Base-by-base conservation (phyloP, 37 sponge, comb jelly and placozoan genomes). In the Dysidea cf. avara region DNA sequence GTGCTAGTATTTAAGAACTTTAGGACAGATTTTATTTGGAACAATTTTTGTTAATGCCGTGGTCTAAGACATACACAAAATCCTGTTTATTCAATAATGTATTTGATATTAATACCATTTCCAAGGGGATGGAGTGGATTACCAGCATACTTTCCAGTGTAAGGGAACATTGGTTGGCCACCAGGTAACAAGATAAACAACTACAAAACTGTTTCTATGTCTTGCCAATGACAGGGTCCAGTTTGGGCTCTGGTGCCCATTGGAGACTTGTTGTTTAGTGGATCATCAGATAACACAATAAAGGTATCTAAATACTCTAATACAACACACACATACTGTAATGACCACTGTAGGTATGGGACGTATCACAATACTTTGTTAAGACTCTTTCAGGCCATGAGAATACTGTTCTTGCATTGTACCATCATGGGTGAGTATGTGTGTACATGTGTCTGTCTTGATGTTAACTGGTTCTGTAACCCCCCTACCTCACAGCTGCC, bases 121-220 rank as follows among this genome's bases (percentile, higher is more conserved):
- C 55, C n/a, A 56, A 16, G 62, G 47, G 16, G 52, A 16, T 22
- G 79, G 89, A 31, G 78, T 78, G 55, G 89, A 88, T 17, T 56
- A 51, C 2, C 90, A 86, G 38, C 92, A 88, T 48, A 59, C 83
- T 46, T 96, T 79, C 72, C 85, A 92, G 76, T 96, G 96, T 43
- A 81, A 92, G 64, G 96, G 96, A 5, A 96, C 96, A 40, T 96
- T 88, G 86, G 96, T 96, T 3, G 96, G 96, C 26, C 96, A 96
- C 53, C 76, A 92, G 85, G 90, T 89, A n/a, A n/a, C n/a, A n/a
- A n/a, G n/a, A n/a, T n/a, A n/a, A n/a, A n/a, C n/a, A n/a, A n/a
- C n/a, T n/a, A 9, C 11, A 13, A 14, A 63, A 7, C 60, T 64
- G 46, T 61, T 62, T 54, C 43, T 35, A 24, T 12, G 43, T 26